Evolutionary conservation across 2,888 invertebrate species (phyloP).

Genomic region (Clostera curtula): DNA sequence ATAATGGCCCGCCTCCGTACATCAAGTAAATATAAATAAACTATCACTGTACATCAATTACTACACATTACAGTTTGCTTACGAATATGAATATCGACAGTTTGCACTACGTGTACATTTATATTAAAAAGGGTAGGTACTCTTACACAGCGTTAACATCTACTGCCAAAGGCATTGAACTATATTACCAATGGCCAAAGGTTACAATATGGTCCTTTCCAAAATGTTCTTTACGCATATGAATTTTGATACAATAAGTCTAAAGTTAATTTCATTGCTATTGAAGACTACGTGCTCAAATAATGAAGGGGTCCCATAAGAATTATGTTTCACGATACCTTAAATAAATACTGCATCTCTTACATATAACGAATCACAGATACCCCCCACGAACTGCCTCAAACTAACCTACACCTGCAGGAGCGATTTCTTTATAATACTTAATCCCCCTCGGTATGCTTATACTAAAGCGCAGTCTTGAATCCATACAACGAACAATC

Average conservation of each 20-base stretch:
- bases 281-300: too few species aligned
- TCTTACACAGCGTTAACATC: slow-evolving; percentile 25
- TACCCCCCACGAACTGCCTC: slow-evolving; percentile 54
- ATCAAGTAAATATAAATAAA: slow-evolving; percentile 13
- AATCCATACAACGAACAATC: slow-evolving; percentile 48
- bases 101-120: slow-evolving; percentile 32
- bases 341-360: slow-evolving; percentile 49
- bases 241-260: not conserved
- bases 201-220: too few species aligned
- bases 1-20: slow-evolving; percentile 11
- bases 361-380: slow-evolving; percentile 69
- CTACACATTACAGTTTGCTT: slow-evolving; percentile 34
- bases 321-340: too few species aligned
- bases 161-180: slow-evolving; percentile 14
- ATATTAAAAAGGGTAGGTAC: slow-evolving; percentile 24
- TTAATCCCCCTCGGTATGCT: slow-evolving; percentile 28
- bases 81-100: slow-evolving; percentile 46
- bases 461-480: slow-evolving; percentile 68
- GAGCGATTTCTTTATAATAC: slow-evolving; percentile 22
- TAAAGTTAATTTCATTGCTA: too few species aligned
- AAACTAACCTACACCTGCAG: slow-evolving; percentile 23
- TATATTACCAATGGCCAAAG: too few species aligned
- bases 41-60: slow-evolving; percentile 24
- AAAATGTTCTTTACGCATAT: not conserved
- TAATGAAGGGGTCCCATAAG: slow-evolving; percentile 21